Evolutionary conservation across 2,888 invertebrate genomes (phyloP), one percentile per base, ranked within the genome.

Genomic region (Parnassius smintheus): DNA sequence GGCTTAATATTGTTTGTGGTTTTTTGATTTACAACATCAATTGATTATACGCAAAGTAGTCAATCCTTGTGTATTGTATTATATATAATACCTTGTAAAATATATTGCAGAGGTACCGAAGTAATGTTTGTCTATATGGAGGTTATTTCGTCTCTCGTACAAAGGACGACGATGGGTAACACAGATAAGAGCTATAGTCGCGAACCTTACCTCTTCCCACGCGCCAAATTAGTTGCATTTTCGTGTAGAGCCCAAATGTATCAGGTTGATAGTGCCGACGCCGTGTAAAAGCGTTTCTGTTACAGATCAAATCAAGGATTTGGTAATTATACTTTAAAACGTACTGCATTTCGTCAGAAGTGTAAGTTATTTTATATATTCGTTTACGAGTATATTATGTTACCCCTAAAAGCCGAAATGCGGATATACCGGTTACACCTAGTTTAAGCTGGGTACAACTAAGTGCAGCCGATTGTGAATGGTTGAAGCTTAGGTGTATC

Each of bases 161-260:
- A 68, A 70, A 74, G 70, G 69, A 75, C 72, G 70, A 75, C 77
- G 86, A 88, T 88, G 83, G 86, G 84, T 73, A 75, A 76, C 75
- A 74, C 68, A 84, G 89, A 90, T 90, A 91, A 84, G 80, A 80
- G 83, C 80, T 85, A 86, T 87, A 82, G 81, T 83, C 83, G 83
- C 86, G 88, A 88, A 90, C 88, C 88, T 86, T 86, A 82, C 86
- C 86, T 80, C 83, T 83, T 83, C 82, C 81, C 84, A 86, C 87
- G 80, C 85, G 75, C 78, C 77, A 87, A 90, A 90, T 89, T 88
- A 88, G 88, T 81, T 85, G 84, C 86, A 87, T 84, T 89, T 88
- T 80, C 78, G 83, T 77, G 82, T 80, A 77, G 86, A 72, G 68
- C 70, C 76, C 75, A 68, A 71, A 76, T 76, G 75, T 64, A 74